phyloP scores from a whole-genome alignment of 2,888 invertebrate genomes.

The Luperina nickerlii region DNA sequence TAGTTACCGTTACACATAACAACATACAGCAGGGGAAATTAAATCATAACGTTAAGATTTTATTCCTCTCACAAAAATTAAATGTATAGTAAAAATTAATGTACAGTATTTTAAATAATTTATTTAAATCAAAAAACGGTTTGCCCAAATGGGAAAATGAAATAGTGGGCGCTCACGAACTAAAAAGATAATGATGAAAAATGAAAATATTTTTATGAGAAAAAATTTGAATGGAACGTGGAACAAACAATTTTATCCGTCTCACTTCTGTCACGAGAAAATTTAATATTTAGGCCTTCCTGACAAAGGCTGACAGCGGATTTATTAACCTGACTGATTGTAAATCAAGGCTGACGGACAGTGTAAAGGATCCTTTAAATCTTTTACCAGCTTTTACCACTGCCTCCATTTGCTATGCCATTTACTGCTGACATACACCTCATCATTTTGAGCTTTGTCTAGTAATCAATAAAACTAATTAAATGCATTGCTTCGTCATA shows the following conservation, averaged over 20 bases:
- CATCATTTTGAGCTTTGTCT: conserved; percentile 15
- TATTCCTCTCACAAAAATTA: background rate
- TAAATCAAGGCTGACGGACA: conserved; percentile 45
- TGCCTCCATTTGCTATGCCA: conserved; percentile 31
- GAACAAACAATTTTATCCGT: conserved; percentile 20
- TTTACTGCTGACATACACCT: conserved; percentile 53
- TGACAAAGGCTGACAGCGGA: conserved; percentile 45
- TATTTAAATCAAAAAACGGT: background rate
- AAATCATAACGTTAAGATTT: background rate
- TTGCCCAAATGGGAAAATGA: background rate
- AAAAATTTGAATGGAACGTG: conserved; percentile 7
- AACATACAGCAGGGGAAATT: background rate
- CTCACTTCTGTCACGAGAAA: conserved; percentile 27
- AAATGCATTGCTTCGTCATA: background rate
- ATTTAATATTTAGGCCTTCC: conserved; percentile 47
- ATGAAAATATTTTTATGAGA: conserved; percentile 13
- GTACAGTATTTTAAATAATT: background rate
- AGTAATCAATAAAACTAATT: background rate
- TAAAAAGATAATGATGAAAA: conserved; percentile 16
- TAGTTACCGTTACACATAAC: conserved; percentile 24
- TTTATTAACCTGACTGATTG: conserved; percentile 55
- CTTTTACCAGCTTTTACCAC: conserved; percentile 35
- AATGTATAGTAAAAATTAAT: background rate
- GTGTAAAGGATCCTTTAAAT: conserved; percentile 43
- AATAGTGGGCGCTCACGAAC: background rate